phyloP scores from a whole-genome alignment of 1,140 invertebrate genomes.

The Drosophila takahashii region DNA sequence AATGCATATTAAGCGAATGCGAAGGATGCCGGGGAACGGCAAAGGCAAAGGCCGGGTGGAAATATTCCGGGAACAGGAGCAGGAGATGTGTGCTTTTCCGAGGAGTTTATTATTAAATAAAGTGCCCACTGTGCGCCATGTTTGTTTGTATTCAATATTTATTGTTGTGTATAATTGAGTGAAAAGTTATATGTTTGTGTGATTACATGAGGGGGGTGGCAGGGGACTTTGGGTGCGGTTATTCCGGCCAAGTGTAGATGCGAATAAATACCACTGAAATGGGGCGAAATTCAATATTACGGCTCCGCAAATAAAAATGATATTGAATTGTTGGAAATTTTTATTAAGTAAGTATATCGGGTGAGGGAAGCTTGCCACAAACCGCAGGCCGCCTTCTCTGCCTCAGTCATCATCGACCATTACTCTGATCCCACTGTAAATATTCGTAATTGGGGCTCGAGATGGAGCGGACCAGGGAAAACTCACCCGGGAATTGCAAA shows the following conservation, averaged over 20 bases:
- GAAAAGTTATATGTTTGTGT: slow-evolving; percentile 79
- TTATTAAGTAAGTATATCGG: slow-evolving; percentile 75
- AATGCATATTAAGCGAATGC: slow-evolving; percentile 78
- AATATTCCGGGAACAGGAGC: background rate
- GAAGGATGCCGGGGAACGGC: slow-evolving; percentile 23
- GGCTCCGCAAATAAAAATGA: slow-evolving; percentile 76
- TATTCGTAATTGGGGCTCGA: slow-evolving; percentile 52
- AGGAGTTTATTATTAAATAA: slow-evolving; percentile 80
- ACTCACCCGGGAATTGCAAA: slow-evolving; percentile 49
- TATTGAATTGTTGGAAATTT: slow-evolving; percentile 77
- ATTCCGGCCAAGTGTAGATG: background rate
- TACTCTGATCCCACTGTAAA: slow-evolving; percentile 45
- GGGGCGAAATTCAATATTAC: slow-evolving; percentile 71
- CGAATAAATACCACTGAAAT: slow-evolving; percentile 20
- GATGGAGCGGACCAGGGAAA: slow-evolving; percentile 18
- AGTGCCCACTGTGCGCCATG: slow-evolving; percentile 70
- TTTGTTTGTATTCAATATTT: slow-evolving; percentile 78
- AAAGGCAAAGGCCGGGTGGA: background rate
- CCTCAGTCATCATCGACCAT: slow-evolving; percentile 19
- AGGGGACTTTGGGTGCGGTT: background rate
- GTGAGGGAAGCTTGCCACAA: slow-evolving; percentile 28
- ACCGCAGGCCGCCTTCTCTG: slow-evolving; percentile 14
- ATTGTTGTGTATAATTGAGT: slow-evolving; percentile 83
- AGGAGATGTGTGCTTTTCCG: slow-evolving; percentile 15
- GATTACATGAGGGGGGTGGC: slow-evolving; percentile 44